A percentile compares a stretch with the other conserved stretches of the same genome.
These are phyloP conservation scores for Drosophila atripex DNA, from an alignment of 2,888 invertebrate species.

Conservation along the genomic window DNA sequence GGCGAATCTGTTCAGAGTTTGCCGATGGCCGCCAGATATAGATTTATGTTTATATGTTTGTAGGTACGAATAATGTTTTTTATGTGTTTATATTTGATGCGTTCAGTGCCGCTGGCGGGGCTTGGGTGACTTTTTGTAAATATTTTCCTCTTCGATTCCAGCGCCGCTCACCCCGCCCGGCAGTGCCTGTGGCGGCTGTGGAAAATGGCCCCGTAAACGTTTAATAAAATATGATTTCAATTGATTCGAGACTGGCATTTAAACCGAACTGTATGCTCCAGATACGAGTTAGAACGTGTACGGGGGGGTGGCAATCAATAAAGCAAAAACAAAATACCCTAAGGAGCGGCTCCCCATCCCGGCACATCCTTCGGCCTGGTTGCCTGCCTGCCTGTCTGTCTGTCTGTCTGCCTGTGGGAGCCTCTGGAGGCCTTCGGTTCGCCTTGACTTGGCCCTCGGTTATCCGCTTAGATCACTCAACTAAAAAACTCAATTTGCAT, in stretches of 20 bases:
- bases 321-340: constrained; percentile 62
- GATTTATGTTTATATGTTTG: constrained; percentile 28
- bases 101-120: constrained; percentile 53
- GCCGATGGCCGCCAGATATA: constrained; percentile 39
- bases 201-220: constrained; percentile 73
- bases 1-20: constrained; percentile 62
- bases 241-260: constrained; percentile 74
- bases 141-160: constrained; percentile 58
- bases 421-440: constrained; percentile 55
- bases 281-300: constrained; percentile 16
- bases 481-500: constrained; percentile 83
- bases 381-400: not conserved
- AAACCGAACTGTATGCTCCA: constrained; percentile 57
- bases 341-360: not conserved
- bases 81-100: constrained; percentile 70
- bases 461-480: constrained; percentile 82
- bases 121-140: constrained; percentile 68
- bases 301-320: constrained; percentile 66
- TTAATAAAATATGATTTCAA: constrained; percentile 77
- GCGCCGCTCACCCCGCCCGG: constrained; percentile 7
- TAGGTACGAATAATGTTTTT: constrained; percentile 43
- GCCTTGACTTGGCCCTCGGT: constrained; percentile 51
- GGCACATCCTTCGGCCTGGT: constrained; percentile 9
- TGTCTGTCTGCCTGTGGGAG: constrained; percentile 22
- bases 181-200: constrained; percentile 64